Evolutionary conservation across 92 coral and sea anemone species (phyloP), one percentile per base, ranked within the genome.

Genomic region (Micromussa lordhowensis): DNA sequence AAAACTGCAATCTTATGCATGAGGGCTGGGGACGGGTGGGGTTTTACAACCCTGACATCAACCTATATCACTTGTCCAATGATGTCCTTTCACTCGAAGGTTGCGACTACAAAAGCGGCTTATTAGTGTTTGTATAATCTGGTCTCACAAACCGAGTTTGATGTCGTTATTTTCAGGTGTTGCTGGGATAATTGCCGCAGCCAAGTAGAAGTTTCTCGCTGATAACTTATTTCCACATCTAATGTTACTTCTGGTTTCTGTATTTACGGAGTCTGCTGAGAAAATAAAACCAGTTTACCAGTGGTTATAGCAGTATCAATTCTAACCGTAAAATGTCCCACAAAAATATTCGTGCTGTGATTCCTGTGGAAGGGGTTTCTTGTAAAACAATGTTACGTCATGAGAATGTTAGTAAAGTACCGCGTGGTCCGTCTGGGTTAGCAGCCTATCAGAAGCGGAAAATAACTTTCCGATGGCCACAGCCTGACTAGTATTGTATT

Each of bases 111-210:
- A 40, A 40, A 40, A 40, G 10, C 51, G 12, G 51, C 51, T 44
- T 8, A 44, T 9, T 8, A 44, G 51, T 44, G 51, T 58, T 58
- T 63, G 29, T 24, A 63, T 30, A 7, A 30, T 63, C 69, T 11
- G 1, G 69, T 63, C 69, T 63, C 32, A 26, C 71, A 26, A 2
- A 63, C 13, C 12, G 30, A 5, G 29, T 24, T 63, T 32, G 15
- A 13, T 71, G 24, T 82, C 16, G 16, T 30, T 19, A 36, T 68
- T 87, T 53, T 0, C 53, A 91, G 94, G 94, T 51, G 94, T 91
- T 78, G 91, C 94, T 87, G 90, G 82, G 38, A 91, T 91, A 69
- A 87, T 91, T 54, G 86, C 94, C 18, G 74, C 91, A 1, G 91
- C 91, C 85, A 91, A 89, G 85, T 91, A 69, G 75, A 78, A 58